Base-by-base conservation (phyloP, 2,888 invertebrate species). In the Ypsolopha scabrella region DNA sequence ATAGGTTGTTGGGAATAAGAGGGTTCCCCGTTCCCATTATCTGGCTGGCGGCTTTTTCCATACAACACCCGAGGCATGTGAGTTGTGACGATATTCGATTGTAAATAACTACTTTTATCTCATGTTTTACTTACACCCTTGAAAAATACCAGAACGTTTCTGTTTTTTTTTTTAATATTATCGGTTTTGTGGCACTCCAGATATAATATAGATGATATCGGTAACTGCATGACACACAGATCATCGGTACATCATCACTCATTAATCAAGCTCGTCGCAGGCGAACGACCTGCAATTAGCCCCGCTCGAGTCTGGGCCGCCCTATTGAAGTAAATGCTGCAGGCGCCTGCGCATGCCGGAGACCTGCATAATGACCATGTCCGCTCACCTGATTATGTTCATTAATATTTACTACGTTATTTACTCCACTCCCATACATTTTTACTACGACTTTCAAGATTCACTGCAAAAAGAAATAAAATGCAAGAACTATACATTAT, bases 221-320 rank as follows among this genome's bases (percentile, higher is more conserved):
- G 24, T 24, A 24, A 24, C 24, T 24, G 24, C 24, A 24, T 24
- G 24, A 4, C 24, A n/a, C n/a, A n/a, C n/a, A n/a, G n/a, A n/a
- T n/a, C n/a, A n/a, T n/a, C n/a, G n/a, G n/a, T n/a, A 24, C 24
- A 24, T 24, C 24, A 24, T 24, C 24, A 24, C 24, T 24, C 2
- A 24, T 24, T 24, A 24, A 24, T 24, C 24, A 24, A 24, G 4
- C 24, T 38, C 38, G 9, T 8, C 38, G 24, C 13, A 47, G 77
- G 74, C 79, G 72, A 67, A 71, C 61, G 75, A 70, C 70, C 76
- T 63, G 67, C 72, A 75, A 79, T 80, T 77, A 77, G 68, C 63
- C 65, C 59, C 53, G 11, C 65, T 59, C 53, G 11, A 72, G 41
- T 41, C 10, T 10, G n/a, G 24, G 36, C 72, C 70, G 70, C 68